These are phyloP conservation scores for Drosophila greeni DNA, from an alignment of 2,888 invertebrate species.

Conservation along the genomic window DNA sequence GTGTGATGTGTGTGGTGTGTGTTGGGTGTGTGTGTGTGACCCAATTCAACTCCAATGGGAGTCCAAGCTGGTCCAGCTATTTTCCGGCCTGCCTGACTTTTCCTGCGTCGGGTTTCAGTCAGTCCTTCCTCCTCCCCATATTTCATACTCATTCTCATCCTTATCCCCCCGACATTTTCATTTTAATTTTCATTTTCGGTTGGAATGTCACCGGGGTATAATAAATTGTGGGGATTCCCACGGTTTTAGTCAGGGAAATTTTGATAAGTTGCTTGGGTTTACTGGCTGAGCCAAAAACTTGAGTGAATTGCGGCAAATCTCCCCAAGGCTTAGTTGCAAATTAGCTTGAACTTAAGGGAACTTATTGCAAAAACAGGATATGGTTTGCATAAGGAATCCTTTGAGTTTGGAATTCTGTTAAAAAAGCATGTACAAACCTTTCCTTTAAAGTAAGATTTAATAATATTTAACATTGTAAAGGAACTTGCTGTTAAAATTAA, in stretches of 20 bases:
- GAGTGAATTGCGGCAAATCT: slow-evolving; percentile 12
- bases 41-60: slow-evolving; percentile 21
- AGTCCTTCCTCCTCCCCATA: neutral
- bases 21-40: slow-evolving; percentile 12
- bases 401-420: too few species aligned
- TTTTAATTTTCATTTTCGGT: slow-evolving; percentile 8
- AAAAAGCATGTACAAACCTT: too few species aligned
- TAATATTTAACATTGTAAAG: too few species aligned
- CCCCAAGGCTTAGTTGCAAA: slow-evolving; percentile 4
- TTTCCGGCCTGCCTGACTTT: slow-evolving; percentile 11
- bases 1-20: too few species aligned
- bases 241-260: slow-evolving; percentile 17
- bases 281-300: slow-evolving; percentile 1
- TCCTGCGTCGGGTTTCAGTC: neutral
- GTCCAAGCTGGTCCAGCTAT: slow-evolving; percentile 2
- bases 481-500: too few species aligned
- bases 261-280: slow-evolving; percentile 1
- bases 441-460: too few species aligned
- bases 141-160: slow-evolving; percentile 4
- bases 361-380: neutral
- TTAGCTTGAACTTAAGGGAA: slow-evolving; percentile 5
- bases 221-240: slow-evolving; percentile 15
- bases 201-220: slow-evolving; percentile 15
- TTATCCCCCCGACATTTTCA: slow-evolving; percentile 1
- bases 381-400: neutral